Conservation (phyloP, 1,140 invertebrate genomes). For the Euborellia annulipes region DNA sequence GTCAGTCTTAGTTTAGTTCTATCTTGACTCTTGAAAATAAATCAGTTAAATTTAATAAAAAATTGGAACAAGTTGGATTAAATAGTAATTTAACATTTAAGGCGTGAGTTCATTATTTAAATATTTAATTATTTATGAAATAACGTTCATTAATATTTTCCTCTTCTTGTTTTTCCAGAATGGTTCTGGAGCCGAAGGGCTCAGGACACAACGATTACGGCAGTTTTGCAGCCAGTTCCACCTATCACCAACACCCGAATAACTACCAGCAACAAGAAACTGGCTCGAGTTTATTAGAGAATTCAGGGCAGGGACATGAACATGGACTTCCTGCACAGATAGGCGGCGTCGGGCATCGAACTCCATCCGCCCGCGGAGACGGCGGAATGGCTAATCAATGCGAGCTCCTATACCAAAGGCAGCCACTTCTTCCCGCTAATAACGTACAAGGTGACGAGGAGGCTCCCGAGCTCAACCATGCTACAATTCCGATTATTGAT, state of each 20-base stretch:
- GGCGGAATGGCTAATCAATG: background rate
- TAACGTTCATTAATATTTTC: too few species aligned
- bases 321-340: slow-evolving; percentile 10
- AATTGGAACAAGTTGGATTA: too few species aligned
- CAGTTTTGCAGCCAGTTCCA: slow-evolving; percentile 26
- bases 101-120: too few species aligned
- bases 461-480: slow-evolving; percentile 21
- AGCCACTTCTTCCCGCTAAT: slow-evolving; percentile 8
- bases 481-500: slow-evolving; percentile 25
- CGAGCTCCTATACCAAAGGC: slow-evolving; percentile 2
- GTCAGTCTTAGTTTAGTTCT: too few species aligned
- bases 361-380: slow-evolving; percentile 24
- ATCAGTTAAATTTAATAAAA: too few species aligned
- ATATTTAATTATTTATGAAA: too few species aligned
- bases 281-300: slow-evolving; percentile 25
- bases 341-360: slow-evolving; percentile 28
- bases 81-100: too few species aligned
- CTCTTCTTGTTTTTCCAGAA: slow-evolving; percentile 23
- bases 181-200: slow-evolving; percentile 37
- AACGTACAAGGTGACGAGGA: background rate
- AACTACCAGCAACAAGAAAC: slow-evolving; percentile 20
- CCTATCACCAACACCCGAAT: slow-evolving; percentile 14
- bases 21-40: too few species aligned
- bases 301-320: slow-evolving; percentile 17
- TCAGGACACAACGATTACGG: slow-evolving; percentile 37